A percentile compares a stretch with the other conserved stretches of the same genome.
Evolutionary conservation across 2,797 vertebrate genomes (phyloP).

Genomic region (Gobio occitaniae): DNA sequence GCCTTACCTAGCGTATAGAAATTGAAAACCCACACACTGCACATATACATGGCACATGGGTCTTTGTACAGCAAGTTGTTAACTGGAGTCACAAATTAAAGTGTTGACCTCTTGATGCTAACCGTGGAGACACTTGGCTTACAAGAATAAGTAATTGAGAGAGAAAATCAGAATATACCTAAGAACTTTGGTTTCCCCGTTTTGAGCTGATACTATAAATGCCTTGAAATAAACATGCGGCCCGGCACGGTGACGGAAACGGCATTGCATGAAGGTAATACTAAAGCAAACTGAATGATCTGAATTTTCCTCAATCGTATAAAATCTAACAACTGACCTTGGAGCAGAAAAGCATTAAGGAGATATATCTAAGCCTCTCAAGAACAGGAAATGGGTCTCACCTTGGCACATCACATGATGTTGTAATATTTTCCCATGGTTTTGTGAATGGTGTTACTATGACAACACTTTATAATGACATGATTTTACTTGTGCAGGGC

Average conservation of each 20-base stretch:
- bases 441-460: conserved; percentile 23
- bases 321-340: conserved; percentile 32
- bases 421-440: conserved; percentile 33
- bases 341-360: conserved; percentile 29
- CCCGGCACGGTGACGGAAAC: conserved; percentile 61
- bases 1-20: conserved; percentile 62
- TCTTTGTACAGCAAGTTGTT: conserved; percentile 71
- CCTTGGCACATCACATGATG: conserved; percentile 23
- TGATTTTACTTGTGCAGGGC: neutral
- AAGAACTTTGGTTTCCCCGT: conserved; percentile 41
- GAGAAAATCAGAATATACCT: conserved; percentile 38
- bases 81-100: conserved; percentile 76
- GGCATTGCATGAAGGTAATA: conserved; percentile 62
- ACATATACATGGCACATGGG: conserved; percentile 65
- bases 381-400: conserved; percentile 15
- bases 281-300: conserved; percentile 33
- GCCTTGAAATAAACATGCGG: conserved; percentile 73
- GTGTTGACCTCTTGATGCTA: conserved; percentile 68
- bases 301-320: conserved; percentile 14
- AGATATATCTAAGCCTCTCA: conserved; percentile 13
- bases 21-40: conserved; percentile 72
- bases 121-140: conserved; percentile 55
- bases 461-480: conserved; percentile 1
- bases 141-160: conserved; percentile 61
- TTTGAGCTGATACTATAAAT: conserved; percentile 56